Base-by-base conservation (phyloP, 2,113 vertebrate genomes). In the Perognathus longimembris region DNA sequence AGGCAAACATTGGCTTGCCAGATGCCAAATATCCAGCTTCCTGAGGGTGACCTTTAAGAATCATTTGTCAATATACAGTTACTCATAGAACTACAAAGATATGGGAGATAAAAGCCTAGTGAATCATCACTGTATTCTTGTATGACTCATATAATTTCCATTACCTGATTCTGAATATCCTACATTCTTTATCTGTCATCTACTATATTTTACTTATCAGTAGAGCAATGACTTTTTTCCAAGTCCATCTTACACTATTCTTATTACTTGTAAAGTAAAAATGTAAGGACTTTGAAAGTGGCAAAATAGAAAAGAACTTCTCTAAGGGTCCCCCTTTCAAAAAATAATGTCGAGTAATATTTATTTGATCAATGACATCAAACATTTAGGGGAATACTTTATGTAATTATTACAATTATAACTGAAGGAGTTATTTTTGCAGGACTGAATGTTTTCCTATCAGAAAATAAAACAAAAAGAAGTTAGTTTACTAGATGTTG, bases 231-330 rank as follows among this genome's bases (percentile, higher is more conserved):
- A 86, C 21, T 77, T 3, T 73, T 93, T 86, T 92, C 38, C 30
- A 92, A 69, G 30, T 82, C 85, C 22, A 14, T 26, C 36, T 36
- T 36, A 74, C 2, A 9, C 34, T 36, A 20, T 45, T 63, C 32
- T 54, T 45, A n/a, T 40, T 20, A 91, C 32, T 54, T 64, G 32
- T 85, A 88, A 88, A 85, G 80, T 89, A 30, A 92, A n/a, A 82
- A 92, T 4, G 11, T n/a, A 38, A 80, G 69, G 50, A 85, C 34
- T 75, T 59, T 45, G 32, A 63, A 4, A 78, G 36, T 71, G 15
- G 61, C 26, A 80, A 67, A 93, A 64, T 26, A 63, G 50, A 57
- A n/a, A 24, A 30, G 8, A 90, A 86, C 75, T 89, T 64, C 78
- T 14, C 80, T 87, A 83, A 85, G 73, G 12, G 30, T 66, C 21